Conservation (phyloP, 2,888 invertebrate species). For the Ypsolopha sequella region DNA sequence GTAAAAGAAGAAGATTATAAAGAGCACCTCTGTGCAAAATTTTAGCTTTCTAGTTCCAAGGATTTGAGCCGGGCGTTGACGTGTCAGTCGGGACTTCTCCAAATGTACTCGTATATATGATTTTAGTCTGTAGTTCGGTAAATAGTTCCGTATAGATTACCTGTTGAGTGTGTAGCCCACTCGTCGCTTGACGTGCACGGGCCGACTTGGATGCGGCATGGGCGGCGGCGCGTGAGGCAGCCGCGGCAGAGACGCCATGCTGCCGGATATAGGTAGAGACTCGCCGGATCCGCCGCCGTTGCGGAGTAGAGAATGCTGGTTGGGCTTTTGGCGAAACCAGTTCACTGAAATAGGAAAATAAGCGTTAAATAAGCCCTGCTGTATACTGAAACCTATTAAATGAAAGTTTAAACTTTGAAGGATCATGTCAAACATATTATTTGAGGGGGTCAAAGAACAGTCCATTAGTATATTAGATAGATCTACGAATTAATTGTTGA, state of each 20-base stretch:
- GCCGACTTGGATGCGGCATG: constrained; percentile 31
- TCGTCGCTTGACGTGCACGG: constrained; percentile 45
- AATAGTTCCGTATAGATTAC: constrained; percentile 16
- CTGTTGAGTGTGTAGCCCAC: constrained; percentile 57
- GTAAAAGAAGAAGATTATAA: too few relatives aligned
- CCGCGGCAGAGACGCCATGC: constrained; percentile 68
- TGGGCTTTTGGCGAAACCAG: constrained; percentile 74
- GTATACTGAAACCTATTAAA: too few relatives aligned
- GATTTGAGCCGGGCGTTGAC: too few relatives aligned
- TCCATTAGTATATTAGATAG: constrained; percentile 3
- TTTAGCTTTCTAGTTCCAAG: too few relatives aligned
- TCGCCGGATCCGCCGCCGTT: constrained; percentile 65
- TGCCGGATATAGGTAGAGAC: constrained; percentile 66
- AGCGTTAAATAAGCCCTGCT: too few relatives aligned
- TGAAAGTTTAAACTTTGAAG: too few relatives aligned
- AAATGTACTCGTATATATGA: too few relatives aligned
- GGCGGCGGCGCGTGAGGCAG: constrained; percentile 20
- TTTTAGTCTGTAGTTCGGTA: neutral
- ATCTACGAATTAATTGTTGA: constrained; percentile 3
- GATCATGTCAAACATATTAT: too few relatives aligned
- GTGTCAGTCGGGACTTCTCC: too few relatives aligned
- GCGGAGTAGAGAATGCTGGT: constrained; percentile 53
- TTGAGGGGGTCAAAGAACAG: too few relatives aligned
- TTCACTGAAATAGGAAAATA: constrained; percentile 43
- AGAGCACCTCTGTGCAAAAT: too few relatives aligned